These are phyloP conservation scores for Dromococcyx pavoninus DNA, from an alignment of 2,797 vertebrate species.

Conservation along the genomic window DNA sequence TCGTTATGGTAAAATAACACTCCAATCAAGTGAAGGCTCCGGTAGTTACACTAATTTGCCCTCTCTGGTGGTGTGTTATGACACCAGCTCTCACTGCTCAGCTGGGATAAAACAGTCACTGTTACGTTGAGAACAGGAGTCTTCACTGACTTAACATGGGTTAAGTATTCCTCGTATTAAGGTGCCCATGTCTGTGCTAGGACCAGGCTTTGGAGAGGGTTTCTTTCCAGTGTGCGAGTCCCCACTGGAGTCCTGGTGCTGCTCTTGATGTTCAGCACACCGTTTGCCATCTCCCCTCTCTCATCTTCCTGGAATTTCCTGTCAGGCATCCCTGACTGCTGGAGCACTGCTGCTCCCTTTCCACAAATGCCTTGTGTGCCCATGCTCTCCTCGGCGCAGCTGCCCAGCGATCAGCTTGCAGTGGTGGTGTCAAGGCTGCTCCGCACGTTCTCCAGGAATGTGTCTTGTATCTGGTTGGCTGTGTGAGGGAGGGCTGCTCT, in stretches of 20 bases:
- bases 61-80: neutral
- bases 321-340: neutral
- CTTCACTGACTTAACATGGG: neutral
- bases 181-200: neutral
- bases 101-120: neutral
- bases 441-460: neutral
- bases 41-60: constrained; percentile 34
- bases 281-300: neutral
- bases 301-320: neutral
- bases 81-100: neutral
- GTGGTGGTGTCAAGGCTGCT: neutral
- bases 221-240: neutral
- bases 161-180: neutral
- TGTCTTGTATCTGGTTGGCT: neutral
- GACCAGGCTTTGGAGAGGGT: neutral
- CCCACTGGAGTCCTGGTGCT: neutral
- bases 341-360: neutral
- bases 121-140: neutral
- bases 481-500: neutral
- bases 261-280: neutral
- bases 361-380: neutral
- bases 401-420: neutral
- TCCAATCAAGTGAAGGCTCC: constrained; percentile 16
- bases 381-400: neutral
- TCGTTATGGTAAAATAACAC: constrained; percentile 9